Conservation (phyloP, 2,888 invertebrate species). For the Seira sanloemensis region DNA sequence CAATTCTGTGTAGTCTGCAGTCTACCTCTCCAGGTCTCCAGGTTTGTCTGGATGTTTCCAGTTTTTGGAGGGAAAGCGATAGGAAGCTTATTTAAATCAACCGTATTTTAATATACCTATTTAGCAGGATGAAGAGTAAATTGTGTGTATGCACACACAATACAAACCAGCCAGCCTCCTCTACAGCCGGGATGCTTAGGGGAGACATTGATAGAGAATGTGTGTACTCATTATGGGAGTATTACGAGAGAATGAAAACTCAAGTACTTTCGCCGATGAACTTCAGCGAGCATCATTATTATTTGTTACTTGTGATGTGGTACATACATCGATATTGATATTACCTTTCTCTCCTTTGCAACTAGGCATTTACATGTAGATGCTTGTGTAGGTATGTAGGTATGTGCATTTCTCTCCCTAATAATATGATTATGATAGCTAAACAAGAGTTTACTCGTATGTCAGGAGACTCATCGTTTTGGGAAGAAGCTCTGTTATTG, state of each 20-base stretch:
- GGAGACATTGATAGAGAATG: neutral
- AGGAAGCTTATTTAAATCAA: constrained; percentile 33
- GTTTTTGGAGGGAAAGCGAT: neutral
- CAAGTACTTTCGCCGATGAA: neutral
- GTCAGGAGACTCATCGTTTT: too few species aligned
- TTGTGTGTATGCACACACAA: constrained; percentile 10
- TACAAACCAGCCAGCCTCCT: too few species aligned
- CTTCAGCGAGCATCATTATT: too few species aligned
- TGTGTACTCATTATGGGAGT: neutral
- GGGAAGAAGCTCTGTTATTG: too few species aligned
- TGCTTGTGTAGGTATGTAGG: too few species aligned
- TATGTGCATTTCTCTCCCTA: too few species aligned
- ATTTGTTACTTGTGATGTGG: too few species aligned
- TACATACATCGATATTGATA: neutral
- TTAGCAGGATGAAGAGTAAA: neutral
- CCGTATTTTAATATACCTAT: neutral
- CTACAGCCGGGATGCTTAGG: too few species aligned
- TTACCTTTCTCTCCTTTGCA: neutral
- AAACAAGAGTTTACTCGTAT: too few species aligned
- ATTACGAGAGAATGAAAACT: neutral
- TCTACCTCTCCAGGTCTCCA: neutral
- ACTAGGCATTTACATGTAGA: too few species aligned
- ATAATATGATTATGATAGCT: too few species aligned
- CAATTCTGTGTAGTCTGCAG: neutral
- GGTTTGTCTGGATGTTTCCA: neutral